Base-by-base conservation (phyloP, 2,888 invertebrate species). In the Microplitis manilae region DNA sequence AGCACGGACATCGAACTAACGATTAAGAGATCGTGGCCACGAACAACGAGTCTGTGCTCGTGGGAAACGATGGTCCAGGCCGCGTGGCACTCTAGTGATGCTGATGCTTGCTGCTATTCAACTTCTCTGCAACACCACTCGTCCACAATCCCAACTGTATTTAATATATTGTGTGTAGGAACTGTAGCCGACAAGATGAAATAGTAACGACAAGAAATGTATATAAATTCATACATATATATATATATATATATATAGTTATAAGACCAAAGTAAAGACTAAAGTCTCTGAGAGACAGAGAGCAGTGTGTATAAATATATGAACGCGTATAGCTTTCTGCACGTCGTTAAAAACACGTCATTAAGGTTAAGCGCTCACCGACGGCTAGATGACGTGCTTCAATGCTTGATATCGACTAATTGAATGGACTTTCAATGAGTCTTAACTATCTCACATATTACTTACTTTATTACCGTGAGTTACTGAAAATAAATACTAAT, bases 301-400 rank as follows among this genome's bases (percentile, higher is more conserved):
- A 30, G 2, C 30, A 30, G 30, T 30, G 20, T 20, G 30, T 30
- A 30, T 30, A 70, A 75, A 75, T 73, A 78, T 71, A 67, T 71
- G 20, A 60, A 40, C 75, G 30, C 75, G 65, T 65, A 73, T 60
- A 61, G 68, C 69, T 85, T 85, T 84, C 83, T 87, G 84, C 85
- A 86, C 86, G 85, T 89, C 87, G 86, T 88, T 89, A 88, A 88
- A 88, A 88, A 87, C 87, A 87, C 89, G 87, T 89, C 87, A 89
- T 89, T 89, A 90, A 87, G 88, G 89, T 87, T 88, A 86, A 81
- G 81, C 80, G 75, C 64, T 79, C 65, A 76, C 78, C 76, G 60
- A 61, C 73, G 70, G 68, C 64, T 70, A 61, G 65, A 76, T 79
- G 80, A 80, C 80, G 80, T 75, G 72, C 39, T 71, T 70, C 67